Evolutionary conservation across 2,113 vertebrate genomes (phyloP).

Genomic region (Seriola quinqueradiata): DNA sequence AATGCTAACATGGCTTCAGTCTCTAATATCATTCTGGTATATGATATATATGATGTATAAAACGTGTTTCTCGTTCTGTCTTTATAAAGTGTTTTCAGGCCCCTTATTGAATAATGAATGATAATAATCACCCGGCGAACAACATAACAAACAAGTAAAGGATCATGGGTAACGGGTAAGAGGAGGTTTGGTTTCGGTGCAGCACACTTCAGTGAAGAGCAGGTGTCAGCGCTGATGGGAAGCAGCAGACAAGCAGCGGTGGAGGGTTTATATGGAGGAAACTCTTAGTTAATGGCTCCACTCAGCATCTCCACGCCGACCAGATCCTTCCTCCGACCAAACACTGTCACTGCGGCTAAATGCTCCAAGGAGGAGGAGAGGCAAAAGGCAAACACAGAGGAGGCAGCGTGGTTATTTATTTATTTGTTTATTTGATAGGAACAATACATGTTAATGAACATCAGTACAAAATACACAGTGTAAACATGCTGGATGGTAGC

Average conservation of each 20-base stretch:
- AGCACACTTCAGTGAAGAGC: not conserved
- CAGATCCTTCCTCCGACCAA: not conserved
- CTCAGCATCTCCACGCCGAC: not conserved
- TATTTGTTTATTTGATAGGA: no score
- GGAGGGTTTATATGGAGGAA: slow-evolving; percentile 1
- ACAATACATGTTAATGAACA: no score
- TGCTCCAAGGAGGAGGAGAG: not conserved
- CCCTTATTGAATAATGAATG: no score
- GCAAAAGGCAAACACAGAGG: not conserved
- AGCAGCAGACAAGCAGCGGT: not conserved
- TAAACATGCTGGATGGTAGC: no score
- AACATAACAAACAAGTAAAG: not conserved
- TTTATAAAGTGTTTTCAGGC: no score
- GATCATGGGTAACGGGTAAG: not conserved
- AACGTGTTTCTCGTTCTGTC: no score
- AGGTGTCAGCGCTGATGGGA: not conserved
- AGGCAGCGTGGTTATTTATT: no score
- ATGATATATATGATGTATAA: no score
- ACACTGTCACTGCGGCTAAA: not conserved
- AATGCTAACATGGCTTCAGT: no score
- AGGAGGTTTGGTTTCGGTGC: not conserved
- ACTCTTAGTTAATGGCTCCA: slow-evolving; percentile 8
- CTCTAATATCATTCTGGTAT: no score
- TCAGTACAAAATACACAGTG: no score
- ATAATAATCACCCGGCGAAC: not conserved